phyloP scores from a whole-genome alignment of 1,140 invertebrate genomes.

The Bactericera cockerelli region DNA sequence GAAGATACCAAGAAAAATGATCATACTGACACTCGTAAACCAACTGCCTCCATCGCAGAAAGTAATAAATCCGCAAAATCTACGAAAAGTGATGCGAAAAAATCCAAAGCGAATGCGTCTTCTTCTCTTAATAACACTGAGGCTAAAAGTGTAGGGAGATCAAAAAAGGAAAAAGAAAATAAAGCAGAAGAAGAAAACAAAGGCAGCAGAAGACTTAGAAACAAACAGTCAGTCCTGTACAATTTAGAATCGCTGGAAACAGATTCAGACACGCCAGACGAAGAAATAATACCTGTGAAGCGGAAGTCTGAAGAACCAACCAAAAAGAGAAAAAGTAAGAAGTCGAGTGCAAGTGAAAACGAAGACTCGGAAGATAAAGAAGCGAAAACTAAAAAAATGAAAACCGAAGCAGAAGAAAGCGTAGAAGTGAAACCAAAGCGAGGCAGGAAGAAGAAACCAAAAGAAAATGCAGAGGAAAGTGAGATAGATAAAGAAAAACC shows the following conservation, averaged over 20 bases:
- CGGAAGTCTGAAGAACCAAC: conserved; percentile 12
- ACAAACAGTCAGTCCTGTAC: conserved; percentile 2
- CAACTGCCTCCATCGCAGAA: background rate
- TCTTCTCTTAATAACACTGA: too few relatives aligned
- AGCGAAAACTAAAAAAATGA: conserved; percentile 19
- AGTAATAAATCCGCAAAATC: background rate
- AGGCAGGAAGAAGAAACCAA: background rate
- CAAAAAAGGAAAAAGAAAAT: too few relatives aligned
- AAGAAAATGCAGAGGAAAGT: background rate
- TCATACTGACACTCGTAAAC: background rate
- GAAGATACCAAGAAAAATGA: conserved; percentile 2
- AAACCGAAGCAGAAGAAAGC: conserved; percentile 16
- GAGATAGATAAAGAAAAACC: background rate
- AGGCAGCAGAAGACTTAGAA: conserved; percentile 17
- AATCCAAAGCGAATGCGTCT: conserved; percentile 8
- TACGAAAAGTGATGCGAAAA: conserved; percentile 4
- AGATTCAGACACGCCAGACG: conserved; percentile 17
- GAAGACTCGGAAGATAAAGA: conserved; percentile 21
- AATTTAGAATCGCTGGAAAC: background rate
- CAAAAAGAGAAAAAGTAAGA: conserved; percentile 14
- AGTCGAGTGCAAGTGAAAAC: background rate
- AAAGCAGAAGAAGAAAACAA: conserved; percentile 11
- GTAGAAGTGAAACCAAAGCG: background rate
- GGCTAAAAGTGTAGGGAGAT: too few relatives aligned
- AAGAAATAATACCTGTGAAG: conserved; percentile 16